Percentiles rank a stretch among this genome's conserved stretches.
These are phyloP conservation scores for Chlorodrepanis virens DNA, from an alignment of 2,113 vertebrate genomes.

Conservation along the genomic window DNA sequence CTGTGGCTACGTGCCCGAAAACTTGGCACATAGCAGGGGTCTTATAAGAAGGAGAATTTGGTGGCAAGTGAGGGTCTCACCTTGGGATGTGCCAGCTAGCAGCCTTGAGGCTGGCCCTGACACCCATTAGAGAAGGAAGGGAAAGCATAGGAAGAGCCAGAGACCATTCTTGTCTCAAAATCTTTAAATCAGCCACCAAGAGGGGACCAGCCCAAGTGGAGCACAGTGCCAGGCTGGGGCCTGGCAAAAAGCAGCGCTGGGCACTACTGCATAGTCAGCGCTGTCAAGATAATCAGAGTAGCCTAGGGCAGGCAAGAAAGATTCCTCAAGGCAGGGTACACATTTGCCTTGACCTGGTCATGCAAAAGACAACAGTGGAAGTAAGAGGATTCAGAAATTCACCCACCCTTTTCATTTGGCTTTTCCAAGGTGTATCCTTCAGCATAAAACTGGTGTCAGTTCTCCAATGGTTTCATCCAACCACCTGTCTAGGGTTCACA, in stretches of 20 bases:
- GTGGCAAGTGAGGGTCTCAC: not conserved
- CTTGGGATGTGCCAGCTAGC: not conserved
- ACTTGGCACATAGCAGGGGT: not conserved
- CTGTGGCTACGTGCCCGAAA: fast-evolving
- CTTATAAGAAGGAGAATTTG: not conserved
- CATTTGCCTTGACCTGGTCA: fast-evolving
- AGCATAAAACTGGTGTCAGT: not conserved
- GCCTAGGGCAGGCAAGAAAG: not conserved
- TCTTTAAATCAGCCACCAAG: not conserved
- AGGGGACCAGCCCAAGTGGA: not conserved
- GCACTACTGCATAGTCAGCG: not conserved
- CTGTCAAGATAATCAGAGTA: not conserved
- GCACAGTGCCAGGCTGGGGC: not conserved
- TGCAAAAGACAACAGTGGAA: not conserved
- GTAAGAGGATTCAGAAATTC: not conserved
- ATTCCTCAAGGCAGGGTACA: not conserved
- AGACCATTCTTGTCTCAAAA: not conserved
- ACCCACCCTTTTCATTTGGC: not conserved
- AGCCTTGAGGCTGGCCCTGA: not conserved
- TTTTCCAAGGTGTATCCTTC: not conserved
- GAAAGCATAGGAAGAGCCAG: not conserved
- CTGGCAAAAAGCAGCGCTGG: not conserved
- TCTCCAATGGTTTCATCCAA: not conserved
- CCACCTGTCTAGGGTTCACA: not conserved
- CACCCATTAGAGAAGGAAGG: not conserved